Percentiles rank a stretch among this genome's conserved stretches.
Evolutionary conservation across 2,888 invertebrate genomes (phyloP).

Genomic region (Diarsia mendica): DNA sequence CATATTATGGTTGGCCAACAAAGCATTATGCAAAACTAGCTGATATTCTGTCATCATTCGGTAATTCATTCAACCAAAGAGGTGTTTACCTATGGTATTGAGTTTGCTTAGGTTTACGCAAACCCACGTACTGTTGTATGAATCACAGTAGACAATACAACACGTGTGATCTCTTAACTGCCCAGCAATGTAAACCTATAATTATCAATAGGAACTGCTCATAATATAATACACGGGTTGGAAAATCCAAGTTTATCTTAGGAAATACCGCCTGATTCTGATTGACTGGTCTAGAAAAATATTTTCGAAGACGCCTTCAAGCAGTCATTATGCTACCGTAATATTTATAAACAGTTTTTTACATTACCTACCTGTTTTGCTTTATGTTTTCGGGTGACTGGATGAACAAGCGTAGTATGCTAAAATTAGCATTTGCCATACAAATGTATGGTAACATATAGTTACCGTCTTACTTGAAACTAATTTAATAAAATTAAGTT

Average conservation of each 20-base stretch:
- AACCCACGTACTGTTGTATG: slow-evolving; percentile 13
- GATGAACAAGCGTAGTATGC: neutral
- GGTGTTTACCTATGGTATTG: slow-evolving; percentile 13
- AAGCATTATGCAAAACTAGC: slow-evolving; percentile 8
- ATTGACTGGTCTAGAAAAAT: neutral
- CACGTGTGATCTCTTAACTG: slow-evolving; percentile 21
- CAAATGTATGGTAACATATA: too few relatives aligned
- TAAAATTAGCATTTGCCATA: too few relatives aligned
- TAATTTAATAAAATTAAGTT: too few relatives aligned
- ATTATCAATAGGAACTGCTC: neutral
- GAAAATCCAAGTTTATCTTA: neutral
- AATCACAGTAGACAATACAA: slow-evolving; percentile 22
- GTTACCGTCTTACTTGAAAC: too few relatives aligned
- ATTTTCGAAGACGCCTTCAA: slow-evolving; percentile 8
- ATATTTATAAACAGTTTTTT: slow-evolving; percentile 17
- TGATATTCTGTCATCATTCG: slow-evolving; percentile 2
- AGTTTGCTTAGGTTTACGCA: slow-evolving; percentile 44
- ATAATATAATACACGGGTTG: neutral
- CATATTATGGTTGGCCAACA: neutral
- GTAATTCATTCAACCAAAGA: slow-evolving; percentile 6
- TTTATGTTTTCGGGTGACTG: neutral
- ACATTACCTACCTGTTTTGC: neutral
- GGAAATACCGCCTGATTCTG: neutral
- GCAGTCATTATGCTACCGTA: slow-evolving; percentile 3
- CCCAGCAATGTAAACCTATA: neutral